Conservation (phyloP, 2,113 vertebrate species). For the Pristiophorus japonicus region DNA sequence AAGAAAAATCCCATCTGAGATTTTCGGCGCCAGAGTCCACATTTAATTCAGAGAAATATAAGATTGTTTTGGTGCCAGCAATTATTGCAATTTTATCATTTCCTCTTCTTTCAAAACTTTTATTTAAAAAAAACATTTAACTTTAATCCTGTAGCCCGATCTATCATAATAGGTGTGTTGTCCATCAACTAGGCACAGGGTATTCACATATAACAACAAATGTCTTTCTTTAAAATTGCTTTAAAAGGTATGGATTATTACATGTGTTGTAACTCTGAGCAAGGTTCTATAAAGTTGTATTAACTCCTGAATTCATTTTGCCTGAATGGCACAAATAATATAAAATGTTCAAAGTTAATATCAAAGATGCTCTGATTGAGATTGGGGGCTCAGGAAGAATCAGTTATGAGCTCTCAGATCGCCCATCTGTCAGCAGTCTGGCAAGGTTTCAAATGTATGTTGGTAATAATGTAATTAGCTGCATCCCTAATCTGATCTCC, state of each 20-base stretch:
- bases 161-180: not conserved
- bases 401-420: not conserved
- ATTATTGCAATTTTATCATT: not conserved
- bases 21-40: not conserved
- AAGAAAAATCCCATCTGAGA: no score
- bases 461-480: not conserved
- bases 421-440: not conserved
- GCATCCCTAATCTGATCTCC: not conserved
- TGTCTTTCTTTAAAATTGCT: not conserved
- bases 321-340: not conserved
- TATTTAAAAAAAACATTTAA: not conserved
- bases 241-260: not conserved
- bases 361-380: not conserved
- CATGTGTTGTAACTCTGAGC: not conserved
- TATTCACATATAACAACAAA: not conserved
- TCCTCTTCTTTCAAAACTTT: no score
- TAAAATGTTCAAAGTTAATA: not conserved
- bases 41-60: not conserved
- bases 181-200: not conserved
- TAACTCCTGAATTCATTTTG: not conserved
- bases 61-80: not conserved
- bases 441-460: not conserved
- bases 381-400: not conserved
- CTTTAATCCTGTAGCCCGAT: not conserved
- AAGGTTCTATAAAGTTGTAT: not conserved